Evolutionary conservation across 2,113 vertebrate genomes (phyloP).

Genomic region (Poeciliopsis turrubarensis): DNA sequence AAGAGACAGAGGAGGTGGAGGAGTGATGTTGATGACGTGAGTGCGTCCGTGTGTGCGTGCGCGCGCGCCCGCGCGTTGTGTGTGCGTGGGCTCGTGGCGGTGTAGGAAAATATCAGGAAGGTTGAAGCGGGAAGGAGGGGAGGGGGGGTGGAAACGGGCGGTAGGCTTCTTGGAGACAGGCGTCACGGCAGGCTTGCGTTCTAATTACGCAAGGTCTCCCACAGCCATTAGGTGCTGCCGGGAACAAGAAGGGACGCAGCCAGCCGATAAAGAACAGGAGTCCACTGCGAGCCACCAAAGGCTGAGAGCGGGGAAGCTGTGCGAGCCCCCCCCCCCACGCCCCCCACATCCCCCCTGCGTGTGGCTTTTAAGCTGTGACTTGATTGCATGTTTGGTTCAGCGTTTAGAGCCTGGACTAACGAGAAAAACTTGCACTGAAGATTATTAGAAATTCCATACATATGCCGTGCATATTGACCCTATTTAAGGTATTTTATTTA

Average conservation of each 20-base stretch:
- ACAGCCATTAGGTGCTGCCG: conserved; percentile 70
- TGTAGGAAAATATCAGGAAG: conserved; percentile 44
- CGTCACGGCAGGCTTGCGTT: conserved; percentile 54
- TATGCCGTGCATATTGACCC: neutral
- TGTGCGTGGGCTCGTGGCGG: conserved; percentile 28
- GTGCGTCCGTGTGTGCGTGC: conserved; percentile 10
- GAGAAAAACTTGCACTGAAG: neutral
- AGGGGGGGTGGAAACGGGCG: conserved; percentile 22
- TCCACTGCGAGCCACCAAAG: conserved; percentile 24
- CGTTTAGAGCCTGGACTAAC: neutral
- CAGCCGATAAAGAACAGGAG: conserved; percentile 43
- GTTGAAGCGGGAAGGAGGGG: too few relatives aligned
- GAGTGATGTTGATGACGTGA: conserved; percentile 31
- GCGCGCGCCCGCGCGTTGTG: neutral
- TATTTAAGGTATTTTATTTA: neutral
- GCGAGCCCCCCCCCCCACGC: neutral
- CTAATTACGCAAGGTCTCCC: conserved; percentile 73
- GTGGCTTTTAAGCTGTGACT: conserved; percentile 27
- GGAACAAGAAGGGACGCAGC: conserved; percentile 55
- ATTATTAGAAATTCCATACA: conserved; percentile 1
- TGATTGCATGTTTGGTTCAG: conserved; percentile 1
- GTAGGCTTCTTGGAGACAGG: conserved; percentile 63
- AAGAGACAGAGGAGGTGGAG: conserved; percentile 39
- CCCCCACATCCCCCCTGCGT: neutral
- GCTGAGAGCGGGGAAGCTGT: conserved; percentile 2